These are phyloP conservation scores for Ectropis crepuscularia DNA, from an alignment of 2,888 invertebrate species.

Conservation along the genomic window DNA sequence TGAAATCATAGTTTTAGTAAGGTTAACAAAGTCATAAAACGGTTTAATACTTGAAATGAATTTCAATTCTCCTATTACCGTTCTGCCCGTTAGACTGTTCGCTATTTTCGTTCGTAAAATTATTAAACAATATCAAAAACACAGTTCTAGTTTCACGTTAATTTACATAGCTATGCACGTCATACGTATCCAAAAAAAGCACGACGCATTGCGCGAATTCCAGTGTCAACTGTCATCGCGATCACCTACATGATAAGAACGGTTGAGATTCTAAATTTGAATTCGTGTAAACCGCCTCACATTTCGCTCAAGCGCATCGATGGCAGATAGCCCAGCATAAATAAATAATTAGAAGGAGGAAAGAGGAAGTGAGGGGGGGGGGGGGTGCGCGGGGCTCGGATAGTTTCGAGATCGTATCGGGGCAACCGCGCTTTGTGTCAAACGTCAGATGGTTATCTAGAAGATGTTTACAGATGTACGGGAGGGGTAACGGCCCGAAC, in stretches of 20 bases:
- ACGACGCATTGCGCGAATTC: slow-evolving; percentile 57
- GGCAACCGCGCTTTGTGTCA: slow-evolving; percentile 84
- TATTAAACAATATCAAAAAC: no score
- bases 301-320: slow-evolving; percentile 80
- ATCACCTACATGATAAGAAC: slow-evolving; percentile 74
- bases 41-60: no score
- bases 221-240: slow-evolving; percentile 61
- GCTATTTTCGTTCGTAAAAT: background rate
- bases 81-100: background rate
- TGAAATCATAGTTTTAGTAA: no score
- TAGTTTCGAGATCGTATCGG: slow-evolving; percentile 80
- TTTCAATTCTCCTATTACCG: no score
- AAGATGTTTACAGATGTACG: slow-evolving; percentile 84
- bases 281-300: slow-evolving; percentile 71
- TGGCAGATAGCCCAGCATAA: slow-evolving; percentile 79
- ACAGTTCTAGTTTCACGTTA: no score
- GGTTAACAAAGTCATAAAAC: no score
- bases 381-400: slow-evolving; percentile 61
- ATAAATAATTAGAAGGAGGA: slow-evolving; percentile 82
- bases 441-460: slow-evolving; percentile 82
- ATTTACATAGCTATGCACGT: background rate
- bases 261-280: slow-evolving; percentile 73
- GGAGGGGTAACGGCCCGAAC: slow-evolving; percentile 76
- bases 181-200: slow-evolving; percentile 23
- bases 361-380: slow-evolving; percentile 65